Evolutionary conservation across 2,113 vertebrate species (phyloP), one percentile per base, ranked within the genome.

Genomic region (Tautogolabrus adspersus): DNA sequence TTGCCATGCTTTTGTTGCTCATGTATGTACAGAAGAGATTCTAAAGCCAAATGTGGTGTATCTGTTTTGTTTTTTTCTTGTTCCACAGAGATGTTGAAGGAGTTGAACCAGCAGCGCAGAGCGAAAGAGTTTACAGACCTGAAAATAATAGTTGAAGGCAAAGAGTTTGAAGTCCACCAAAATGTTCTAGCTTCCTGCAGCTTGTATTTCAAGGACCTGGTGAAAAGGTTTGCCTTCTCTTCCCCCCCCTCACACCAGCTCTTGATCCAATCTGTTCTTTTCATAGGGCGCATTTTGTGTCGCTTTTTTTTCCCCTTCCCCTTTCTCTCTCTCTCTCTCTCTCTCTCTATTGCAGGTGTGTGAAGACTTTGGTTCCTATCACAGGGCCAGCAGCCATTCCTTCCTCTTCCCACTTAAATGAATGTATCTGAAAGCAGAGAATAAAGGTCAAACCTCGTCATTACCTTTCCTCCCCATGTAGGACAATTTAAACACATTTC

Each of bases 131-230:
- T 99, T 97, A 99, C 98, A 99, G 98, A 99, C 97, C 98, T 99
- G 98, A 99, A 97, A 99, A 98, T 99, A 95, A 97, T 96, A 97
- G 98, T 99, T 98, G 97, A 99, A 97, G 98, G 98, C 96, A 99
- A 97, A 99, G 98, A 98, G 95, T 99, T 99, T 99, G 97, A 99
- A 98, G 98, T 99, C 97, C 98, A 99, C 96, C 98, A 99, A 99
- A 99, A 99, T 99, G 96, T 99, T 98, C 96, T 99, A 99, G 97
- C 98, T 98, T 99, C 98, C 97, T 99, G 98, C 98, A 99, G 98
- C 97, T 99, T 99, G 96, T 99, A 99, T 99, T 99, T 99, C 97
- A 99, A 99, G 98, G 97, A 99, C 96, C 97, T 99, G 98, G 98
- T 99, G 96, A 99, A 99, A 99, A 99, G 98, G 98, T 99, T 99